phyloP scores from a whole-genome alignment of 2,113 vertebrate species.

The Pachyramphus minor region DNA sequence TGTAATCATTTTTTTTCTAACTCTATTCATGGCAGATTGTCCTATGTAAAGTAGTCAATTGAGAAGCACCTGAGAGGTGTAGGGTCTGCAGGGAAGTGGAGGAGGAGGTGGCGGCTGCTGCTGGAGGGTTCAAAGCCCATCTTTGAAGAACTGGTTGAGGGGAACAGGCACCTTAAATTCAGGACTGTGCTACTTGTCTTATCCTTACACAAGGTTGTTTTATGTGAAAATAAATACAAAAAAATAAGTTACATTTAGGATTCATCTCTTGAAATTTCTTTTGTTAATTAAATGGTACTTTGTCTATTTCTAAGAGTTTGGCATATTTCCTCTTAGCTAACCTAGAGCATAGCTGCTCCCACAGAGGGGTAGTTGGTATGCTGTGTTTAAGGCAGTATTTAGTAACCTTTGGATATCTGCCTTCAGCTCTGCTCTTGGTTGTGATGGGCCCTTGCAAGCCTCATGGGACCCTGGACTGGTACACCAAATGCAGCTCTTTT shows the following conservation, averaged over 20 bases:
- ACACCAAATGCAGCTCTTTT: too few species aligned
- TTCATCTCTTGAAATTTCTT: neutral
- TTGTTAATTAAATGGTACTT: neutral
- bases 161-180: neutral
- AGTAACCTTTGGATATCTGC: neutral
- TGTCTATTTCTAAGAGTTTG: neutral
- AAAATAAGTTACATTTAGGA: neutral
- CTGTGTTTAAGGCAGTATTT: neutral
- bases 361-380: neutral
- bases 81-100: neutral
- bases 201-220: neutral
- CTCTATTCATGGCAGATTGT: neutral
- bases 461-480: fast-evolving
- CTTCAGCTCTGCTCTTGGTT: neutral
- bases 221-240: neutral
- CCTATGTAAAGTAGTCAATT: neutral
- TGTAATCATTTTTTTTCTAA: neutral
- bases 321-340: neutral
- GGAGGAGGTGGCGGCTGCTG: neutral
- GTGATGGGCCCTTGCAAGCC: neutral
- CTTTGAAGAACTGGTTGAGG: neutral
- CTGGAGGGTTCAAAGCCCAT: neutral
- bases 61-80: neutral
- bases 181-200: neutral
- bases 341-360: neutral